phyloP scores from a whole-genome alignment of 2,888 invertebrate genomes.

The Cristatella mucedo region DNA sequence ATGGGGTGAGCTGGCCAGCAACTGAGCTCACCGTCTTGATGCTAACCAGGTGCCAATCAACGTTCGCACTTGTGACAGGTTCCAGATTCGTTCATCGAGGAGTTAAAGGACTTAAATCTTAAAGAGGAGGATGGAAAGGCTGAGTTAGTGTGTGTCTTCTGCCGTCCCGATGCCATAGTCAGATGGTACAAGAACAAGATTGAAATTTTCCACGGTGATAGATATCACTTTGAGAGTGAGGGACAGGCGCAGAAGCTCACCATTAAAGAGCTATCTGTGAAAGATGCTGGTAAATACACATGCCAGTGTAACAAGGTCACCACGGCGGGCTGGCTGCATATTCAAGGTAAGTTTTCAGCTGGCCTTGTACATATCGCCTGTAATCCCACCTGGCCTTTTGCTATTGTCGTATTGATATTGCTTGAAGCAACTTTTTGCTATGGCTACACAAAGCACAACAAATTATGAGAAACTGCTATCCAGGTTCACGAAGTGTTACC shows the following conservation, averaged over 20 bases:
- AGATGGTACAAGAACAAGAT: conserved; percentile 45
- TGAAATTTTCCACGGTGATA: conserved; percentile 88
- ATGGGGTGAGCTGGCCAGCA: too few species aligned
- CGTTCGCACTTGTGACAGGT: too few species aligned
- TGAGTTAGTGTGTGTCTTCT: conserved; percentile 79
- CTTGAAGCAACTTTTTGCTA: too few species aligned
- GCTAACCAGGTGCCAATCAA: too few species aligned
- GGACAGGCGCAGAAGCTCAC: conserved; percentile 76
- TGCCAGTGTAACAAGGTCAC: conserved; percentile 79
- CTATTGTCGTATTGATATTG: too few species aligned
- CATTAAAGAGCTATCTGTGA: conserved; percentile 75
- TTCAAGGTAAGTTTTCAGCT: conserved; percentile 52
- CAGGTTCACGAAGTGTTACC: too few species aligned
- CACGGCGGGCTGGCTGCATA: conserved; percentile 76
- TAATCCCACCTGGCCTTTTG: too few species aligned
- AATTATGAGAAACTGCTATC: too few species aligned
- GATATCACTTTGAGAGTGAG: conserved; percentile 81
- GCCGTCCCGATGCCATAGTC: conserved; percentile 62
- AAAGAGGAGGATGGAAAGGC: conserved; percentile 93
- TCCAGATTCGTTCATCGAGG: conserved; percentile 58
- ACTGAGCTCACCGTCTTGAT: too few species aligned
- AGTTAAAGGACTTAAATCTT: conserved; percentile 81
- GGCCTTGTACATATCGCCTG: too few species aligned
- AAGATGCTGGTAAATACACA: conserved; percentile 90
- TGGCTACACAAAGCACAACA: too few species aligned